These are phyloP conservation scores for Antedon bifida DNA, from an alignment of 35 echinoderm and acorn worm species.

Conservation along the genomic window DNA sequence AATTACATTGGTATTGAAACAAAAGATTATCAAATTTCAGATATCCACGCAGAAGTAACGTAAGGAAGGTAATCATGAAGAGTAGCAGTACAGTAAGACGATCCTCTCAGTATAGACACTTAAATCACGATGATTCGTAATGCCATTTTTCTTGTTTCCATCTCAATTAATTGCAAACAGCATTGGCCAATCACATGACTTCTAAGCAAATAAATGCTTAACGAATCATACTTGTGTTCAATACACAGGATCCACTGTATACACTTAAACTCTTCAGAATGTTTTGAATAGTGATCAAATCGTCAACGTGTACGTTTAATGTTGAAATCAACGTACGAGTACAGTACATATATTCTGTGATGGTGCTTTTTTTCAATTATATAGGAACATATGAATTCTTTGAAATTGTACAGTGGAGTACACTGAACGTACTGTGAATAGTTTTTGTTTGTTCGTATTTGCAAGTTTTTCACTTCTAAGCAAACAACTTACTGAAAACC, in stretches of 20 bases:
- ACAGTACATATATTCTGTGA: not conserved
- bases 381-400: not conserved
- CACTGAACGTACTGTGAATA: too few species aligned
- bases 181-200: not conserved
- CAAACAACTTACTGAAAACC: too few species aligned
- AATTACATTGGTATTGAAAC: too few species aligned
- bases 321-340: not conserved
- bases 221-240: not conserved
- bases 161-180: not conserved
- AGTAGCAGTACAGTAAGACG: too few species aligned
- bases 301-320: not conserved
- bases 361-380: not conserved
- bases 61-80: too few species aligned
- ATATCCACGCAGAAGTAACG: too few species aligned
- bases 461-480: too few species aligned
- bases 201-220: not conserved
- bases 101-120: too few species aligned
- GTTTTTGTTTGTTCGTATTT: too few species aligned
- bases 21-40: too few species aligned
- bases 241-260: not conserved
- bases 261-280: not conserved
- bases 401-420: too few species aligned
- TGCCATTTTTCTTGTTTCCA: not conserved
- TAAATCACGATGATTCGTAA: too few species aligned
- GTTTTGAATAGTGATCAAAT: not conserved